Evolutionary conservation across 2,113 vertebrate species (phyloP), one percentile per base, ranked within the genome.

Genomic region (Clarias gariepinus): DNA sequence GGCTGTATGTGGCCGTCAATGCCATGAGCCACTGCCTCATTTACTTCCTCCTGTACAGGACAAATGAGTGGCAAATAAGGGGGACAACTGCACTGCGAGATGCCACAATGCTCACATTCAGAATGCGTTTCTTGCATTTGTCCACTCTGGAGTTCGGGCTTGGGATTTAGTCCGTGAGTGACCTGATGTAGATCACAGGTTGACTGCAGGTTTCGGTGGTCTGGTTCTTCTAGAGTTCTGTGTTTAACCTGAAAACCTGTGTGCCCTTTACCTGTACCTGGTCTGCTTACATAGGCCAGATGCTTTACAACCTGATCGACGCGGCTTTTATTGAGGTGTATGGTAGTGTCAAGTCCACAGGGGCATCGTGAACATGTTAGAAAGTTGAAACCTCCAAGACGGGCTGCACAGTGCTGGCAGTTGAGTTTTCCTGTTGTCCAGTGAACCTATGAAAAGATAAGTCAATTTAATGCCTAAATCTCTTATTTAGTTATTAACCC

Each of bases 371-470:
- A 92, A 89, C 89, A 91, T 86, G 91, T 94, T 81, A 96, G 74
- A 87, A 98, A 98, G 93, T 97, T 96, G 93, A 97, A 98, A 87
- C 93, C 94, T 74, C 96, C 97, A 90, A 97, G 91, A 25, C 91
- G 95, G 89, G 95, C 95, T 16, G 95, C 92, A 90, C 97, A 99
- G 87, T 95, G 94, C 0, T 92, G 95, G 90, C 96, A 98, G 91
- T 95, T 95, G 81, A 97, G 93, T 91, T 96, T 97, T 87, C 97
- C 96, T 81, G 92, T 91, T 86, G 96, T 97, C 97, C 97, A 96
- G 85, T 95, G 94, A 76, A 95, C 95, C 97, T 98, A 88, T 85
- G 88, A 81, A 90, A 58, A 28, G 21, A 47, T 10, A 10, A 10
- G 30, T 3, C 18, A 9, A 21, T 71, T 8, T 47, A 47, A 47